Conservation (phyloP, 2,888 invertebrate genomes). For the Caenorhabditis sinica region DNA sequence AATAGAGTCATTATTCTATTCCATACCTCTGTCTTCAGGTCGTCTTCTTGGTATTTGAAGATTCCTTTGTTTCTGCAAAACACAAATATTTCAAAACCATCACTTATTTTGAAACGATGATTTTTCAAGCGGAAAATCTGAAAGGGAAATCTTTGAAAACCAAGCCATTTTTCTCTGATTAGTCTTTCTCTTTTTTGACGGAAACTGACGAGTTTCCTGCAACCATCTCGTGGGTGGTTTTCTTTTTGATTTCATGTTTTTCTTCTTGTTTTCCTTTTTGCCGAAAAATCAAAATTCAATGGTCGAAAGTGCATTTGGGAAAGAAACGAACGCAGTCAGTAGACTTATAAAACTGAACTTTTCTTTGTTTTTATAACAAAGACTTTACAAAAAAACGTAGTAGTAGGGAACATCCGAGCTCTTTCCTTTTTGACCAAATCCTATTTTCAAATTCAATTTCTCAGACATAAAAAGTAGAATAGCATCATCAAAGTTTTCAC, state of each 20-base stretch:
- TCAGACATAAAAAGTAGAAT: constrained; percentile 15
- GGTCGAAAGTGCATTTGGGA: constrained; percentile 18
- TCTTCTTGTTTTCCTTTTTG: constrained; percentile 24
- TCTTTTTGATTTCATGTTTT: constrained; percentile 6
- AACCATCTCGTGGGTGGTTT: constrained; percentile 22
- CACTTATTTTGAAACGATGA: not conserved
- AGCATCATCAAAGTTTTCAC: constrained; percentile 21
- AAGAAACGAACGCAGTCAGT: not conserved
- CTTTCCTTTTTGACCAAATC: not conserved
- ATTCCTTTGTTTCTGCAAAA: not conserved
- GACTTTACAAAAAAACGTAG: not conserved
- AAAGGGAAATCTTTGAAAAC: constrained; percentile 1
- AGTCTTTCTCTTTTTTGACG: constrained; percentile 11
- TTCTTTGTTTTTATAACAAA: not conserved
- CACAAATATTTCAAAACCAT: not conserved
- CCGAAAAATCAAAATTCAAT: constrained; percentile 15
- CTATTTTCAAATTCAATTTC: constrained; percentile 12
- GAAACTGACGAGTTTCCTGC: constrained; percentile 35
- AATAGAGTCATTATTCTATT: too few species aligned
- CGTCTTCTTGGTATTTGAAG: too few species aligned
- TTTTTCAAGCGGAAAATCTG: constrained; percentile 6
- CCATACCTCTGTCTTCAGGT: too few species aligned
- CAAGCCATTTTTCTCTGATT: constrained; percentile 6
- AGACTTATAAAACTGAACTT: not conserved
- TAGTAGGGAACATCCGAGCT: constrained; percentile 15